A percentile compares a stretch with the other conserved stretches of the same genome.
phyloP scores from a whole-genome alignment of 35 echinoderm and acorn worm species.

The Ophiothrix spiculata region DNA sequence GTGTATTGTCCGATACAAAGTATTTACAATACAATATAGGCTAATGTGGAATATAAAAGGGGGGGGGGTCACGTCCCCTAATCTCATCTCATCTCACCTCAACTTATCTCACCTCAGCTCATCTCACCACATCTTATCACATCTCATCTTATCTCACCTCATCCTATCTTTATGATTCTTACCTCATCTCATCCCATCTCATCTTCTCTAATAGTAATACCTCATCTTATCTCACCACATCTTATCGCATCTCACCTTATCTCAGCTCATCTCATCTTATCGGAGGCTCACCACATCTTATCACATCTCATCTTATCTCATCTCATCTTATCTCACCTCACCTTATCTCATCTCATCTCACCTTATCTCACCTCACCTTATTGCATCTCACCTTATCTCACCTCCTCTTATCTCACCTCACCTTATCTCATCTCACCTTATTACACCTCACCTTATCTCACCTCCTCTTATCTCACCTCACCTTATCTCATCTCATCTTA shows the following conservation, averaged over 20 bases:
- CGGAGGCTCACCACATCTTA: not conserved
- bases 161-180: not conserved
- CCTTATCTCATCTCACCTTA: not conserved
- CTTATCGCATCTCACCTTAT: not conserved
- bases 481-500: not conserved
- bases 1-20: no score
- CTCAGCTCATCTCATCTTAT: not conserved
- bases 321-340: not conserved
- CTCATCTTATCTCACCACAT: not conserved
- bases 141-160: not conserved
- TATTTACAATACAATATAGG: no score
- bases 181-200: not conserved
- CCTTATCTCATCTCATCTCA: not conserved
- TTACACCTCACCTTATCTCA: not conserved
- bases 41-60: no score
- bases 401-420: no score
- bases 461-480: not conserved
- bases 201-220: no score
- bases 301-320: not conserved
- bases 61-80: no score
- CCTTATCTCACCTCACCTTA: not conserved
- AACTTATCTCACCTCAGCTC: no score
- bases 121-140: no score
- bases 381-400: not conserved
- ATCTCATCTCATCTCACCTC: no score